Conservation (phyloP, 2,113 vertebrate genomes). For the Corapipo altera region DNA sequence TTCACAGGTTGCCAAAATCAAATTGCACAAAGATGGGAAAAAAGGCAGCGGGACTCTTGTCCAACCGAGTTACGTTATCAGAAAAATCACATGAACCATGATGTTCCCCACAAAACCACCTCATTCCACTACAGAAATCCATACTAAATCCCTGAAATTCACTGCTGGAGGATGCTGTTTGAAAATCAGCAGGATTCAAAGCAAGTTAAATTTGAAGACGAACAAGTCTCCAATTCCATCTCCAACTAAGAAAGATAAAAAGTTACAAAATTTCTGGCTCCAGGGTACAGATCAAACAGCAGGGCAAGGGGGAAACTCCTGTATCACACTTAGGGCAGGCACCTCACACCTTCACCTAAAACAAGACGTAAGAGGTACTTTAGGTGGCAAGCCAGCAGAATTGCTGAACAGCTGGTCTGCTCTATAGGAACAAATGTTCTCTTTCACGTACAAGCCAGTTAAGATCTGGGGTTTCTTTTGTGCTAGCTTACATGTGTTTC, state of each 20-base stretch:
- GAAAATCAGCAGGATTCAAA: constrained; percentile 21
- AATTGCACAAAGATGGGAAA: background rate
- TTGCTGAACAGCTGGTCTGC: constrained; percentile 23
- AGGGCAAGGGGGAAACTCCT: background rate
- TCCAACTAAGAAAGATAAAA: background rate
- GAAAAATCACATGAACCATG: background rate
- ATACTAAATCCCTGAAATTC: constrained; percentile 21
- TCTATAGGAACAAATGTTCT: background rate
- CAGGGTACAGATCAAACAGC: constrained; percentile 1
- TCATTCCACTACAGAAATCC: background rate
- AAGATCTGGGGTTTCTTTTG: background rate
- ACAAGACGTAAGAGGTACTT: background rate
- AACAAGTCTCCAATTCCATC: background rate
- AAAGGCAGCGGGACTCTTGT: background rate
- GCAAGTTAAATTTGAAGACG: background rate
- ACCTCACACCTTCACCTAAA: background rate
- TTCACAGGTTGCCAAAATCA: background rate
- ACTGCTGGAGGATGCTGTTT: background rate
- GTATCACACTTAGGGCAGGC: background rate
- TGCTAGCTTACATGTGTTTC: background rate
- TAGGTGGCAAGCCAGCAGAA: background rate
- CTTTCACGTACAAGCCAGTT: background rate
- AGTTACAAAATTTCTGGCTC: background rate
- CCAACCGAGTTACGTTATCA: background rate
- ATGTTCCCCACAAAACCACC: background rate